Conservation (phyloP, 1,140 invertebrate genomes). For the Halotydeus destructor region DNA sequence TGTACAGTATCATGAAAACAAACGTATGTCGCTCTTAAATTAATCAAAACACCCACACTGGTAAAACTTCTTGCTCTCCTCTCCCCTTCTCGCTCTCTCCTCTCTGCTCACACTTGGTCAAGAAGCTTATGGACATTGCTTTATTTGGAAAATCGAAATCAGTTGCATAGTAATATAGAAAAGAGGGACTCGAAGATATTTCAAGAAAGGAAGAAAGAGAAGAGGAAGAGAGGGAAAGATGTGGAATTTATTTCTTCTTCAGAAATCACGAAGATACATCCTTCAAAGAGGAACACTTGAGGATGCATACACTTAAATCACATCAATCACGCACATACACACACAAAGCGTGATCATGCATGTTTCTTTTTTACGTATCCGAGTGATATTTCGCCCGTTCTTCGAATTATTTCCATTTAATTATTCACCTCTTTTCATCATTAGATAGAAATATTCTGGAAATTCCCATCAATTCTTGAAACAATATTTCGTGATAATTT, state of each 20-base stretch:
- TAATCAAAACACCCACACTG: too few relatives aligned
- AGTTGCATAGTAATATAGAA: not conserved
- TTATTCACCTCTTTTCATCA: not conserved
- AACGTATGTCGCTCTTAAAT: too few relatives aligned
- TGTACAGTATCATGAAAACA: too few relatives aligned
- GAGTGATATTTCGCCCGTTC: too few relatives aligned
- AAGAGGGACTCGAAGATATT: not conserved
- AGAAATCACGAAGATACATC: not conserved
- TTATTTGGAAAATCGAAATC: not conserved
- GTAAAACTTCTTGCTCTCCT: not conserved
- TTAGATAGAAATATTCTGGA: not conserved
- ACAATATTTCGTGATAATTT: not conserved
- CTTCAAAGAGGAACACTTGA: not conserved
- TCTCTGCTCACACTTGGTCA: not conserved
- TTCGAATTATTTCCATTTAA: not conserved
- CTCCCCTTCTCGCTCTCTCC: not conserved
- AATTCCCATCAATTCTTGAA: not conserved
- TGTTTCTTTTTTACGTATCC: too few relatives aligned
- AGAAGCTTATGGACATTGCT: not conserved
- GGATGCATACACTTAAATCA: too few relatives aligned
- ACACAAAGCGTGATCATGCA: too few relatives aligned
- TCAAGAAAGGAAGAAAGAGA: not conserved
- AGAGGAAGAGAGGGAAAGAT: not conserved
- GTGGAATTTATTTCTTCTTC: not conserved
- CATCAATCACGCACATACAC: too few relatives aligned